phyloP scores from a whole-genome alignment of 2,888 invertebrate genomes.

The Halictus ligatus region DNA sequence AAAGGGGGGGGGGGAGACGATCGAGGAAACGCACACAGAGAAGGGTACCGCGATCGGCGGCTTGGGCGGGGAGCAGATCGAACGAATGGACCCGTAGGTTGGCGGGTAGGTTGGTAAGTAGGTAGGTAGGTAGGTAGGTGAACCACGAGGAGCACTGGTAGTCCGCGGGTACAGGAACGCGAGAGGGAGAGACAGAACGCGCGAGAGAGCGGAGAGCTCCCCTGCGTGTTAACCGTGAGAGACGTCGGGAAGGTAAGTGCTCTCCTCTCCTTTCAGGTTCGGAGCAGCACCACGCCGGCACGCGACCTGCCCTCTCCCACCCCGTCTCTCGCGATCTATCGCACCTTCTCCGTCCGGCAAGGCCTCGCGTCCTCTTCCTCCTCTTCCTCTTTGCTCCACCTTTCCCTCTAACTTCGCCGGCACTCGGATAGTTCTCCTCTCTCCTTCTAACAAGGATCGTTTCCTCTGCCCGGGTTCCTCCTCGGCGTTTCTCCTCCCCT shows the following conservation, averaged over 20 bases:
- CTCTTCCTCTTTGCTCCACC: conserved; percentile 31
- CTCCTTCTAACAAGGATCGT: conserved; percentile 50
- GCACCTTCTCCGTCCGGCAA: conserved; percentile 19
- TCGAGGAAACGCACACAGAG: conserved; percentile 41
- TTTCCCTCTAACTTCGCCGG: conserved; percentile 6
- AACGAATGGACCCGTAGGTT: conserved; percentile 74
- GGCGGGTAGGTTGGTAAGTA: conserved; percentile 79
- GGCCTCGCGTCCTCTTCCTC: conserved; percentile 6
- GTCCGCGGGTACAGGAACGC: conserved; percentile 32
- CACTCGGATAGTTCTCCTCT: conserved; percentile 20
- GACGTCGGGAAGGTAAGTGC: conserved; percentile 78
- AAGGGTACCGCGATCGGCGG: conserved; percentile 36
- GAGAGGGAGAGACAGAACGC: conserved; percentile 45
- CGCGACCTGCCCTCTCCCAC: conserved; percentile 80
- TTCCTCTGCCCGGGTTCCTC: conserved; percentile 61
- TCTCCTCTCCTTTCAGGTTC: conserved; percentile 75
- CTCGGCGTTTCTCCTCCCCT: conserved; percentile 51
- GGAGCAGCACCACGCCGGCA: conserved; percentile 82
- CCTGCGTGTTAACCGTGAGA: conserved; percentile 78
- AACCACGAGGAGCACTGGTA: conserved; percentile 56
- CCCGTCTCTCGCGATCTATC: conserved; percentile 59
- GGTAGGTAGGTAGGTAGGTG: conserved; percentile 79
- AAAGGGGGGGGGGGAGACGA: conserved; percentile 1
- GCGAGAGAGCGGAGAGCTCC: conserved; percentile 63
- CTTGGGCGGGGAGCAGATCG: conserved; percentile 78